Evolutionary conservation across 2,797 vertebrate genomes (phyloP).

Genomic region (Poeciliopsis turneri): DNA sequence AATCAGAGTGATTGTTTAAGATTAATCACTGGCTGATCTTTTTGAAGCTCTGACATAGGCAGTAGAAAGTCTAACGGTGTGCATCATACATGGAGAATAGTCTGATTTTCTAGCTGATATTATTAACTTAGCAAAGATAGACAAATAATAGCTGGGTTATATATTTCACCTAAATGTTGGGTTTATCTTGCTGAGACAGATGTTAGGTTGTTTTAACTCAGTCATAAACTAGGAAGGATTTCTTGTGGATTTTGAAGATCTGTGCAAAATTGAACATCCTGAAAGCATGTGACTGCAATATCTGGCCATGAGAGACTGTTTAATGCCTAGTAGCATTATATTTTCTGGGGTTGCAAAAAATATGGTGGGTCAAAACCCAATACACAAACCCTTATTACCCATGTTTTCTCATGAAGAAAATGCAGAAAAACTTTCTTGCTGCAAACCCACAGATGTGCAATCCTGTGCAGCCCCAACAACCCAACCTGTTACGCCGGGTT

Average conservation of each 20-base stretch:
- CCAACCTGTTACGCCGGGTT: not conserved
- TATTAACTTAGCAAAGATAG: not conserved
- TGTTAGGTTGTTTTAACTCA: not conserved
- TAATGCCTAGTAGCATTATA: not conserved
- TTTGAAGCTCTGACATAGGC: not conserved
- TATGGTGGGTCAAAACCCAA: not conserved
- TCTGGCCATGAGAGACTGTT: not conserved
- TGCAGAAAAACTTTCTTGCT: not conserved
- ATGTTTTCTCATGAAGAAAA: not conserved
- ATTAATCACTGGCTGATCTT: constrained; percentile 32
- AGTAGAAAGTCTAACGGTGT: not conserved
- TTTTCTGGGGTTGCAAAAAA: not conserved
- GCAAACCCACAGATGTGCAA: not conserved
- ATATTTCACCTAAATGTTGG: not conserved
- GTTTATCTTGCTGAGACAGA: not conserved
- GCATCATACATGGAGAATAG: not conserved
- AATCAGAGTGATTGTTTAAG: constrained; percentile 43
- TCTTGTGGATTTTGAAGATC: not conserved
- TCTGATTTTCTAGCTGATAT: not conserved
- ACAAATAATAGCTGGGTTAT: not conserved
- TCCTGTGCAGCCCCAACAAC: not conserved
- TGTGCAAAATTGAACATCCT: too few species aligned
- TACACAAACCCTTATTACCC: not conserved
- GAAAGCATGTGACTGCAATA: too few species aligned
- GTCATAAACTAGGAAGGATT: not conserved